phyloP scores from a whole-genome alignment of 2,888 invertebrate species.

The Nemoura dubitans region DNA sequence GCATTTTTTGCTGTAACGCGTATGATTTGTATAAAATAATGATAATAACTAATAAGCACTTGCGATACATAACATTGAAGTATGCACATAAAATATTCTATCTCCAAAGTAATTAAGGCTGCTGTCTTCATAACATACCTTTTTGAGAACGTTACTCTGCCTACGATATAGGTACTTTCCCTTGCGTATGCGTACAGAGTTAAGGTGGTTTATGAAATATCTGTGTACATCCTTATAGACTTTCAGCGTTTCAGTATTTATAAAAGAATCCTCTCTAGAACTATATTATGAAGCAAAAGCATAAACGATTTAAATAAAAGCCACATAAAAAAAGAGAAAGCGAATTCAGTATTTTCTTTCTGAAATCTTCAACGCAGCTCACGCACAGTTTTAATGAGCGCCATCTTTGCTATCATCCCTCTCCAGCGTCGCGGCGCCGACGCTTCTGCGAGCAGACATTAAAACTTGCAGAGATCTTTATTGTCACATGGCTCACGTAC shows the following conservation, averaged over 20 bases:
- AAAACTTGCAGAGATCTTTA: slow-evolving; percentile 46
- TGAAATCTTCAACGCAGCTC: background rate
- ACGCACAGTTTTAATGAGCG: background rate
- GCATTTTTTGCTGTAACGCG: background rate
- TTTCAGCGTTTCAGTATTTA: too few species aligned
- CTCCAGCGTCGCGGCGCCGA: background rate
- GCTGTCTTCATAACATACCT: background rate
- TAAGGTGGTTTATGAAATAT: too few species aligned
- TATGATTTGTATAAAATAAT: slow-evolving; percentile 12
- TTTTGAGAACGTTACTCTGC: background rate
- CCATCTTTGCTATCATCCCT: slow-evolving; percentile 13
- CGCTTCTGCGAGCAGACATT: slow-evolving; percentile 23
- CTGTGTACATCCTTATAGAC: too few species aligned
- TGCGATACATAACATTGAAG: background rate
- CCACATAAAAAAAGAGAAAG: background rate
- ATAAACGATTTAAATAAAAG: background rate
- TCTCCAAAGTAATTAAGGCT: slow-evolving; percentile 5
- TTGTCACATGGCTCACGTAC: slow-evolving; percentile 46
- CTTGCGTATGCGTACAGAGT: too few species aligned
- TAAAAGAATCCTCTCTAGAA: too few species aligned
- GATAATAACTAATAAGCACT: background rate
- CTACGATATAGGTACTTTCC: too few species aligned
- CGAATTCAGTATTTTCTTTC: background rate
- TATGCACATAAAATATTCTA: background rate
- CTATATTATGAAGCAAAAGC: too few species aligned